These are phyloP conservation scores for Vicugna pacos DNA, from an alignment of 2,113 vertebrate species.

Conservation along the genomic window DNA sequence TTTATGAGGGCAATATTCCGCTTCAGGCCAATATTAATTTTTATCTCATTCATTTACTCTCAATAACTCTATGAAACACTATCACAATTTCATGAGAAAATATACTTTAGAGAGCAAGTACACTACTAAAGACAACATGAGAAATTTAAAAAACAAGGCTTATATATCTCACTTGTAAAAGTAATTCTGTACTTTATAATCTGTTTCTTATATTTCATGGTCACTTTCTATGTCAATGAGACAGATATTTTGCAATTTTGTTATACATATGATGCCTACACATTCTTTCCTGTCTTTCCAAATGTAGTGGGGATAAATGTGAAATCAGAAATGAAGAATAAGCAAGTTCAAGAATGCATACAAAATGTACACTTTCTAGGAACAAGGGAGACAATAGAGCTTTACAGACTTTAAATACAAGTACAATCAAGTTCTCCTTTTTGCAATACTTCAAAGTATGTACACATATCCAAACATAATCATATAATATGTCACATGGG, in stretches of 20 bases:
- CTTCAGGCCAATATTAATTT: constrained; percentile 26
- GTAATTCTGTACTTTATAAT: constrained; percentile 22
- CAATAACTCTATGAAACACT: constrained; percentile 3
- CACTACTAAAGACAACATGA: background rate
- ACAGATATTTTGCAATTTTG: background rate
- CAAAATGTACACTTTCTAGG: background rate
- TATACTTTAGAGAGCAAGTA: background rate
- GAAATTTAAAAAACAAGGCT: background rate
- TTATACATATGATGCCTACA: background rate
- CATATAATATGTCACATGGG: background rate
- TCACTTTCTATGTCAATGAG: background rate
- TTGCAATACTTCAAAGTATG: background rate
- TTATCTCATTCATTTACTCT: background rate
- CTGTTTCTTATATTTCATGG: background rate
- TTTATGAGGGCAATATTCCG: background rate
- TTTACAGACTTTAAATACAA: constrained; percentile 36
- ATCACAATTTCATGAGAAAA: constrained; percentile 13
- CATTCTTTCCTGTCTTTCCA: constrained; percentile 11
- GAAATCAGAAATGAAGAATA: constrained; percentile 33
- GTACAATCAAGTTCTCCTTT: background rate
- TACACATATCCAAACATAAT: background rate
- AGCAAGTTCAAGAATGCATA: constrained; percentile 17
- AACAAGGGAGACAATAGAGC: background rate
- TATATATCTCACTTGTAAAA: background rate
- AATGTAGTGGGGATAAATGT: background rate